These are phyloP conservation scores for Brachionus rotundiformis DNA, from an alignment of 1,140 invertebrate genomes.

Conservation along the genomic window DNA sequence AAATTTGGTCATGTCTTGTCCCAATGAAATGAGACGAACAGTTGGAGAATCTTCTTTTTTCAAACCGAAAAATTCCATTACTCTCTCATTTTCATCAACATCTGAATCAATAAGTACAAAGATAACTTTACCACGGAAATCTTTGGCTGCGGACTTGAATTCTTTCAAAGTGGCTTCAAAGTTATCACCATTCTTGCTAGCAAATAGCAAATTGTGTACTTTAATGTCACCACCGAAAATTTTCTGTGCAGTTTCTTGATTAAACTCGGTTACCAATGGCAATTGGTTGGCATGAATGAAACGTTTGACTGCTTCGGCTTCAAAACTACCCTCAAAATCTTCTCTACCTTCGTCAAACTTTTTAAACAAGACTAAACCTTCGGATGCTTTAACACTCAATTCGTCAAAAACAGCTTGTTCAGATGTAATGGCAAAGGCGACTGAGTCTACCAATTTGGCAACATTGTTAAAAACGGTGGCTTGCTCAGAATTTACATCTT, in stretches of 20 bases:
- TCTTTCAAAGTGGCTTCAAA: slow-evolving; percentile 72
- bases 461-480: slow-evolving; percentile 82
- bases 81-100: slow-evolving; percentile 91
- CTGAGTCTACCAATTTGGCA: slow-evolving; percentile 79
- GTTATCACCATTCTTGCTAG: slow-evolving; percentile 79
- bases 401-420: slow-evolving; percentile 76
- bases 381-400: slow-evolving; percentile 72
- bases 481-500: slow-evolving; percentile 74
- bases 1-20: slow-evolving; percentile 97
- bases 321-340: slow-evolving; percentile 74
- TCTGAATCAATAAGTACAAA: slow-evolving; percentile 93
- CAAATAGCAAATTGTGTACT: slow-evolving; percentile 88
- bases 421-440: slow-evolving; percentile 81
- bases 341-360: slow-evolving; percentile 76
- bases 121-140: slow-evolving; percentile 81
- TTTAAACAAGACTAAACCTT: slow-evolving; percentile 82
- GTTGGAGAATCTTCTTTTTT: slow-evolving; percentile 86
- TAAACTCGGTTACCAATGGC: slow-evolving; percentile 94
- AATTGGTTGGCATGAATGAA: slow-evolving; percentile 83
- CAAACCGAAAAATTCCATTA: slow-evolving; percentile 98
- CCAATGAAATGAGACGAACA: slow-evolving; percentile 86
- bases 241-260: slow-evolving; percentile 83
- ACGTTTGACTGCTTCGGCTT: slow-evolving; percentile 72
- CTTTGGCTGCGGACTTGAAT: slow-evolving; percentile 73
- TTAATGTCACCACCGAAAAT: slow-evolving; percentile 98